Evolutionary conservation across 2,797 vertebrate species (phyloP).

Genomic region (Myotis pilosus): DNA sequence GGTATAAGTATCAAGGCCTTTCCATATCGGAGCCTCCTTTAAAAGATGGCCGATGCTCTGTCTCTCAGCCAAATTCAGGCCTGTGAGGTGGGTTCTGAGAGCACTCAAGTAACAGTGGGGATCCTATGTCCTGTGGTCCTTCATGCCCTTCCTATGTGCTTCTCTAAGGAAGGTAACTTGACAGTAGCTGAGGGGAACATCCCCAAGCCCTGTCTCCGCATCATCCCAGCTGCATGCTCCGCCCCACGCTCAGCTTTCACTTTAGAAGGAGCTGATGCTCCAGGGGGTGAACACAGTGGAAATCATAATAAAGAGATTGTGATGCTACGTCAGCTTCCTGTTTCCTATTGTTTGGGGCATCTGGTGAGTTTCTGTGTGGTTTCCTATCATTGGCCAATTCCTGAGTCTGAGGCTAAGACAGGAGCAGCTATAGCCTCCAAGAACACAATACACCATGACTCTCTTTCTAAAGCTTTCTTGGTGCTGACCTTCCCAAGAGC

Average conservation of each 20-base stretch:
- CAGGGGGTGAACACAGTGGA: conserved; percentile 53
- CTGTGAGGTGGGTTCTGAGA: background rate
- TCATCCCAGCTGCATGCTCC: conserved; percentile 70
- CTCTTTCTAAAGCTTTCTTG: background rate
- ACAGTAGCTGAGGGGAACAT: background rate
- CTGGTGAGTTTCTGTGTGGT: background rate
- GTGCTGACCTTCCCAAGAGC: background rate
- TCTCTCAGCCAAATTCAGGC: background rate
- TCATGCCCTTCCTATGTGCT: conserved; percentile 16
- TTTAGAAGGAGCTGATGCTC: conserved; percentile 55
- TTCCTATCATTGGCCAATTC: conserved; percentile 10
- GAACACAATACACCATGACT: background rate
- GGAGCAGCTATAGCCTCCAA: background rate
- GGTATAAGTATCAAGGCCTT: background rate
- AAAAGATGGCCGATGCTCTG: background rate
- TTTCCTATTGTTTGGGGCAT: conserved; percentile 47
- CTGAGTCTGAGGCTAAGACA: background rate
- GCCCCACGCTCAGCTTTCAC: conserved; percentile 54
- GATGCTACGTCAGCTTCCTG: conserved; percentile 36
- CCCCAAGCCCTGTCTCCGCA: conserved; percentile 54
- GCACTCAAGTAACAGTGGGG: background rate
- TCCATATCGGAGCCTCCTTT: background rate
- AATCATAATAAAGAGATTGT: conserved; percentile 75
- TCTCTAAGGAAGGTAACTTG: conserved; percentile 44
- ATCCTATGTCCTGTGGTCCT: background rate